Evolutionary conservation across 92 coral and sea anemone genomes (phyloP).

Genomic region (Chrysogorgia sp.): DNA sequence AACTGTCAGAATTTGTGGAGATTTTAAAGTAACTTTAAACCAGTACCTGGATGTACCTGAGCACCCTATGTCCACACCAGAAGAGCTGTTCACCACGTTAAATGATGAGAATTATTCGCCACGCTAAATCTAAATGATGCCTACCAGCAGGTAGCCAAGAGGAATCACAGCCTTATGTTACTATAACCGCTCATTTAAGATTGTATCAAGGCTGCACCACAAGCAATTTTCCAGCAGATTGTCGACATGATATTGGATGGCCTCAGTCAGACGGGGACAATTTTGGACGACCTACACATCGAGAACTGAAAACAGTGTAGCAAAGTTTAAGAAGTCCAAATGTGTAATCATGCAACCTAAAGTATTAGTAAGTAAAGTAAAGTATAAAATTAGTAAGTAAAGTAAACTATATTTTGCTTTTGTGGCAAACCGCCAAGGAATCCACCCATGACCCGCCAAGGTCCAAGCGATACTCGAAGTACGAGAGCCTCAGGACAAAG

Average conservation of each 20-base stretch:
- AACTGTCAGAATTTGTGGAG: conserved; percentile 15
- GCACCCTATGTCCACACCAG: conserved; percentile 61
- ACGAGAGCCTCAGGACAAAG: neutral
- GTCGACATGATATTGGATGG: neutral
- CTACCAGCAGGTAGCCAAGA: conserved; percentile 12
- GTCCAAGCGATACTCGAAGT: neutral
- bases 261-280: neutral
- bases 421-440: conserved; percentile 11
- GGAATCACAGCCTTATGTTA: conserved; percentile 47
- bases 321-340: conserved; percentile 33
- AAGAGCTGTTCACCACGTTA: conserved; percentile 20
- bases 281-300: neutral
- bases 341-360: conserved; percentile 39
- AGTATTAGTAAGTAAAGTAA: too few relatives aligned
- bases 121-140: conserved; percentile 14
- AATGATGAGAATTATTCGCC: neutral
- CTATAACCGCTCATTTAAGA: conserved; percentile 13
- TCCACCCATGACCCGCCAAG: neutral
- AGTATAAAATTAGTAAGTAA: too few relatives aligned
- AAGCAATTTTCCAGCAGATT: conserved; percentile 18
- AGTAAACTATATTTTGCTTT: conserved; percentile 14
- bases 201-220: conserved; percentile 13
- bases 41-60: conserved; percentile 40
- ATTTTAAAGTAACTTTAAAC: conserved; percentile 35
- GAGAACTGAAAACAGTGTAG: neutral